Evolutionary conservation across 2,113 vertebrate species (phyloP).

Genomic region (Hypomesus transpacificus): DNA sequence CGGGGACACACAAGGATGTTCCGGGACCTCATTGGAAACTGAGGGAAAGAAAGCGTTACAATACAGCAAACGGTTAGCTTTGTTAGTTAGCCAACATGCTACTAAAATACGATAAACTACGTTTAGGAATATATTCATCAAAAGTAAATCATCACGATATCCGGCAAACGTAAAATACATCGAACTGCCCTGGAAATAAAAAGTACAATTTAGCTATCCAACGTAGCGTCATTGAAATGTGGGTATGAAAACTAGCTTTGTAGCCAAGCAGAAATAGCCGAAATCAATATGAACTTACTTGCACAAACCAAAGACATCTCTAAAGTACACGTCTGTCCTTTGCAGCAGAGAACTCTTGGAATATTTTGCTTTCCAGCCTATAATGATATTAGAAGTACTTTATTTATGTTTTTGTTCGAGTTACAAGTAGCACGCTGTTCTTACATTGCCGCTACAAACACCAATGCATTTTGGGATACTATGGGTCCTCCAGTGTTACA

Average conservation of each 20-base stretch:
- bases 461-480: slow-evolving; percentile 18
- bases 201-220: slow-evolving; percentile 33
- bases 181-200: no score
- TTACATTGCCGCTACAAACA: slow-evolving; percentile 69
- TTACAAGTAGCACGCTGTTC: slow-evolving; percentile 57
- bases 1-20: slow-evolving; percentile 94
- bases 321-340: slow-evolving; percentile 16
- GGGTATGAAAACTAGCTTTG: background rate
- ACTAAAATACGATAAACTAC: no score
- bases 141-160: background rate
- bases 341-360: background rate
- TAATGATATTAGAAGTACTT: slow-evolving; percentile 7
- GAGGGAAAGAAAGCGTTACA: slow-evolving; percentile 6
- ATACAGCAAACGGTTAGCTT: background rate
- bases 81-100: background rate
- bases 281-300: slow-evolving; percentile 64
- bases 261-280: slow-evolving; percentile 1
- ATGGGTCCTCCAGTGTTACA: background rate
- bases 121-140: background rate
- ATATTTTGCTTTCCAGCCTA: no score
- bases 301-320: slow-evolving; percentile 78
- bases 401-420: slow-evolving; percentile 46
- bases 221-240: slow-evolving; percentile 20
- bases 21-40: slow-evolving; percentile 96
- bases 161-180: no score